A percentile compares a stretch with the other conserved stretches of the same genome.
These are phyloP conservation scores for Chouioia cunea DNA, from an alignment of 2,888 invertebrate species.

Conservation along the genomic window DNA sequence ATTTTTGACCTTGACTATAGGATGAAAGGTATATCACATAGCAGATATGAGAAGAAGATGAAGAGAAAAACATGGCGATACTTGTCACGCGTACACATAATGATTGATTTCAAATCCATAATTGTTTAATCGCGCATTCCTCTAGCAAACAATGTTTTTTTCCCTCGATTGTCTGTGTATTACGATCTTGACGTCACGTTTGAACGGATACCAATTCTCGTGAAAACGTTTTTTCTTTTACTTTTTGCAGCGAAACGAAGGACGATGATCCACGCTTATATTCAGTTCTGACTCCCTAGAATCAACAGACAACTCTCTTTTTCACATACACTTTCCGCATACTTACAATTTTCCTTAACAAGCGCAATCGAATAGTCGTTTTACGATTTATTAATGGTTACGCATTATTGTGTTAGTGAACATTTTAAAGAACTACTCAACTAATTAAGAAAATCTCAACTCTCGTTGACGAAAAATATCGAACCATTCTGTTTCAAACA, in stretches of 20 bases:
- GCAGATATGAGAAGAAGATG: neutral
- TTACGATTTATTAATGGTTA: slow-evolving; percentile 33
- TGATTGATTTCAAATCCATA: no score
- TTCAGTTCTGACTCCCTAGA: slow-evolving; percentile 15
- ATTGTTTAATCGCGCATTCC: no score
- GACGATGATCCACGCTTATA: slow-evolving; percentile 30
- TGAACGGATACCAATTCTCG: slow-evolving; percentile 11
- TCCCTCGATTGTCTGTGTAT: neutral
- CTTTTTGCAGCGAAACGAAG: slow-evolving; percentile 13
- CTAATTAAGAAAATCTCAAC: no score
- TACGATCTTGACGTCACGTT: slow-evolving; percentile 10
- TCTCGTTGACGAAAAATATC: no score
- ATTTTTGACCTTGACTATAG: slow-evolving; percentile 2
- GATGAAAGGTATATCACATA: slow-evolving; percentile 17
- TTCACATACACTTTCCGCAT: slow-evolving; percentile 28
- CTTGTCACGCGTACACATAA: no score
- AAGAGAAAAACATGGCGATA: neutral
- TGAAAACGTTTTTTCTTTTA: neutral
- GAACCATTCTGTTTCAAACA: no score
- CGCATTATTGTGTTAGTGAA: slow-evolving; percentile 5
- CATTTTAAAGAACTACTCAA: no score
- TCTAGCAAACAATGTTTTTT: neutral
- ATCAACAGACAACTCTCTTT: slow-evolving; percentile 9
- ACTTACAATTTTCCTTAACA: slow-evolving; percentile 5
- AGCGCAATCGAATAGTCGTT: neutral